These are phyloP conservation scores for Auanema freiburgensis DNA, from an alignment of 2,888 invertebrate genomes.

Conservation along the genomic window DNA sequence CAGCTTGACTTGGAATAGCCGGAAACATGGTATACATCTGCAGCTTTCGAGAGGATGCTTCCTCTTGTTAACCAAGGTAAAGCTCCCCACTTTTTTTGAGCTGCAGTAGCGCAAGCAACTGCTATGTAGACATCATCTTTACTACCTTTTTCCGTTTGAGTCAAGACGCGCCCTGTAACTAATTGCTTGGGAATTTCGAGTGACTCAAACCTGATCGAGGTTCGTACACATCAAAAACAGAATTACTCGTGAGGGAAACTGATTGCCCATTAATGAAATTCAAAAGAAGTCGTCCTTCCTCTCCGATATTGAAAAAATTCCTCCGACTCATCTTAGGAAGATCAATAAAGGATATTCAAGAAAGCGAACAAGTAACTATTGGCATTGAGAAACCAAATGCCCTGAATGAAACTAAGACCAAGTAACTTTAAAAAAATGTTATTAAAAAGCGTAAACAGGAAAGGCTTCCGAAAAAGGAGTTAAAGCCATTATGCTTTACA, in stretches of 20 bases:
- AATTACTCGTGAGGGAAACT: slow-evolving; percentile 30
- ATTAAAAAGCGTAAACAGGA: no score
- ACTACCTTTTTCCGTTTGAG: slow-evolving; percentile 31
- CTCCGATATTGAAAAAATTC: neutral
- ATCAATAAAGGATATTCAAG: neutral
- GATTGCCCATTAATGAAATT: slow-evolving; percentile 48
- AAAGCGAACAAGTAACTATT: no score
- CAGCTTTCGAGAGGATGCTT: slow-evolving; percentile 49
- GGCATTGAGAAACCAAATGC: no score
- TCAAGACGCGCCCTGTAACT: slow-evolving; percentile 35
- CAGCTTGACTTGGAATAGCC: neutral
- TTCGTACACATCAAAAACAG: slow-evolving; percentile 48
- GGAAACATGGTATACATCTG: slow-evolving; percentile 28
- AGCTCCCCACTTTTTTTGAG: slow-evolving; percentile 34
- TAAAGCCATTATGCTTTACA: no score
- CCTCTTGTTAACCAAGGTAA: slow-evolving; percentile 37
- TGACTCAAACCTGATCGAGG: slow-evolving; percentile 50
- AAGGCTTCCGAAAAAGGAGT: no score
- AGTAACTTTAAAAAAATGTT: no score
- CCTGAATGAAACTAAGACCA: no score
- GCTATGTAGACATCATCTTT: slow-evolving; percentile 30
- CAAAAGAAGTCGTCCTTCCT: slow-evolving; percentile 19
- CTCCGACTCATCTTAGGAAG: neutral
- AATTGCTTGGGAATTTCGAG: neutral
- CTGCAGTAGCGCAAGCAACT: slow-evolving; percentile 22